These are phyloP conservation scores for Mallotus villosus DNA, from an alignment of 2,797 vertebrate genomes.

Conservation along the genomic window DNA sequence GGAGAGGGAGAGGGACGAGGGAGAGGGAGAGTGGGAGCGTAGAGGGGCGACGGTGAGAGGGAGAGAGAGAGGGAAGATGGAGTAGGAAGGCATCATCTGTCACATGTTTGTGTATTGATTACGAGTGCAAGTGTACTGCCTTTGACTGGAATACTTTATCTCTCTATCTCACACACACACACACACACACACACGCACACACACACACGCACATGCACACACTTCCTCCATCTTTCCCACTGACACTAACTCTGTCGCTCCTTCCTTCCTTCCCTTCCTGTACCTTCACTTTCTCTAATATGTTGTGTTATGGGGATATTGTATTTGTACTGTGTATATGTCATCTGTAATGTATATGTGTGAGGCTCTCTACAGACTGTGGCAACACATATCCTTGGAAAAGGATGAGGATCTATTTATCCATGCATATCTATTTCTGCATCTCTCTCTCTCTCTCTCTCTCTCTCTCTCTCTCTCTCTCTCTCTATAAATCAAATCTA, in stretches of 20 bases:
- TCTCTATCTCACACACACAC: slow-evolving; percentile 43
- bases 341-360: no score
- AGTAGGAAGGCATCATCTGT: slow-evolving; percentile 37
- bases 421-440: no score
- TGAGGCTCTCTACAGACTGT: no score
- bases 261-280: not conserved
- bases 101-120: slow-evolving; percentile 58
- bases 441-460: not conserved
- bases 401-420: no score
- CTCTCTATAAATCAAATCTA: no score
- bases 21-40: not conserved
- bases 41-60: no score
- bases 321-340: not conserved
- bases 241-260: not conserved
- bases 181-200: slow-evolving; percentile 27
- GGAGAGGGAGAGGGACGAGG: not conserved
- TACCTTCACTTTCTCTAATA: not conserved
- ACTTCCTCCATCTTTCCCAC: not conserved
- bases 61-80: not conserved
- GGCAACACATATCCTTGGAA: no score
- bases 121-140: slow-evolving; percentile 33
- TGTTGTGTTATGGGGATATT: no score
- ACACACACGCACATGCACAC: not conserved
- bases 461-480: not conserved
- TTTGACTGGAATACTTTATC: slow-evolving; percentile 53